These are phyloP conservation scores for Notothenia coriiceps DNA, from an alignment of 2,113 vertebrate species.

Conservation along the genomic window DNA sequence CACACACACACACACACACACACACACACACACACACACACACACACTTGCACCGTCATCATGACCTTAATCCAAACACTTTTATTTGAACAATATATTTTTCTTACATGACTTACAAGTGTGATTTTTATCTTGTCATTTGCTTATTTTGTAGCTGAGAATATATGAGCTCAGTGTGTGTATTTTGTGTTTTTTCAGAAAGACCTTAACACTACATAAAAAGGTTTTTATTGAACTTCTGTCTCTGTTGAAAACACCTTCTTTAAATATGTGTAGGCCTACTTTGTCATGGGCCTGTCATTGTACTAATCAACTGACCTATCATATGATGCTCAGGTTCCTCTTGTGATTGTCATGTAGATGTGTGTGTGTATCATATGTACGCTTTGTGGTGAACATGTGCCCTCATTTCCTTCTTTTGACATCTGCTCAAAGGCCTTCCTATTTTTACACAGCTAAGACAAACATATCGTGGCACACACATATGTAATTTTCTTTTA, in stretches of 20 bases:
- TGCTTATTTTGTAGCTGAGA: neutral
- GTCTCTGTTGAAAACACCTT: neutral
- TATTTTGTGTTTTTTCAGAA: neutral
- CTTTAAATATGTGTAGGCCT: neutral
- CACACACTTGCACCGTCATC: slow-evolving; percentile 3
- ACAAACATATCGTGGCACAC: too few species aligned
- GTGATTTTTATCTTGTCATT: neutral
- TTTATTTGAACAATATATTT: neutral
- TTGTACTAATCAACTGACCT: slow-evolving; percentile 26
- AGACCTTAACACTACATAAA: neutral
- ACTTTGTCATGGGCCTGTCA: neutral
- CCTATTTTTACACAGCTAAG: neutral
- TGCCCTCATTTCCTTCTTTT: slow-evolving; percentile 35
- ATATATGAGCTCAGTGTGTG: neutral
- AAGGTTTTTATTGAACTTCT: neutral
- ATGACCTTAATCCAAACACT: neutral
- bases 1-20: neutral
- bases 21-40: neutral
- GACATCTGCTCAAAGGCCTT: neutral
- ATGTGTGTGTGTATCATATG: neutral
- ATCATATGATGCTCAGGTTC: slow-evolving; percentile 41
- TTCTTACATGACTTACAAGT: neutral
- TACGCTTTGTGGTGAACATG: slow-evolving; percentile 8
- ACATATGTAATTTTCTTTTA: neutral
- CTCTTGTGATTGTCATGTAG: slow-evolving; percentile 58